These are phyloP conservation scores for Mus spicilegus DNA, from an alignment of 2,113 vertebrate species.

Conservation along the genomic window DNA sequence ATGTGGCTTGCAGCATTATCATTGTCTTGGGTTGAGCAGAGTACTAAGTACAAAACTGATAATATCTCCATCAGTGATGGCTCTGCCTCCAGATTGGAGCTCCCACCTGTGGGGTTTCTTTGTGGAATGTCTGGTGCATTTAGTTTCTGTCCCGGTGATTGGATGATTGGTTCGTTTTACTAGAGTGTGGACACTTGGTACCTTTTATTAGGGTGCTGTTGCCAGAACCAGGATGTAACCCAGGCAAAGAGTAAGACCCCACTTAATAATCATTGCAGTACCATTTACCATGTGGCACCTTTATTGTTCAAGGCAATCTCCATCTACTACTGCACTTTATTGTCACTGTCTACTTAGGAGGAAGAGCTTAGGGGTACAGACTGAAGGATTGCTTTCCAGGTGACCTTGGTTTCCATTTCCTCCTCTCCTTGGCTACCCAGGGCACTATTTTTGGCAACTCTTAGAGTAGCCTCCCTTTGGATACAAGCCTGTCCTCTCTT, in stretches of 20 bases:
- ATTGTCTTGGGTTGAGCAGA: background rate
- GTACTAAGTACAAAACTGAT: background rate
- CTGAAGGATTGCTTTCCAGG: background rate
- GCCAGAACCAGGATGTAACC: background rate
- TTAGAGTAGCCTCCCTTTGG: background rate
- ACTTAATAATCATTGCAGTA: background rate
- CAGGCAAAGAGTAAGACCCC: slow-evolving; percentile 10
- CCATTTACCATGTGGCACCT: background rate
- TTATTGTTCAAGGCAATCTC: background rate
- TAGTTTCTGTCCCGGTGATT: slow-evolving; percentile 37
- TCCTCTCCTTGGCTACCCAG: background rate
- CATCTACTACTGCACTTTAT: background rate
- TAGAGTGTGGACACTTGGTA: background rate
- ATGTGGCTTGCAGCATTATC: background rate
- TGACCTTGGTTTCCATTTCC: slow-evolving; percentile 7
- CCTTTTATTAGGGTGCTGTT: slow-evolving; percentile 1
- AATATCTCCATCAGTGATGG: background rate
- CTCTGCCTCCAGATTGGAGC: background rate
- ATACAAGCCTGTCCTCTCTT: background rate
- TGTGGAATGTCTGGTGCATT: background rate
- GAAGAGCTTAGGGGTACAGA: background rate
- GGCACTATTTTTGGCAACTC: background rate
- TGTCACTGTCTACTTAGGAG: background rate
- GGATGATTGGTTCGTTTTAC: background rate
- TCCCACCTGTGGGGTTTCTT: background rate